phyloP scores from a whole-genome alignment of 2,113 vertebrate species.

The Apteryx mantelli region DNA sequence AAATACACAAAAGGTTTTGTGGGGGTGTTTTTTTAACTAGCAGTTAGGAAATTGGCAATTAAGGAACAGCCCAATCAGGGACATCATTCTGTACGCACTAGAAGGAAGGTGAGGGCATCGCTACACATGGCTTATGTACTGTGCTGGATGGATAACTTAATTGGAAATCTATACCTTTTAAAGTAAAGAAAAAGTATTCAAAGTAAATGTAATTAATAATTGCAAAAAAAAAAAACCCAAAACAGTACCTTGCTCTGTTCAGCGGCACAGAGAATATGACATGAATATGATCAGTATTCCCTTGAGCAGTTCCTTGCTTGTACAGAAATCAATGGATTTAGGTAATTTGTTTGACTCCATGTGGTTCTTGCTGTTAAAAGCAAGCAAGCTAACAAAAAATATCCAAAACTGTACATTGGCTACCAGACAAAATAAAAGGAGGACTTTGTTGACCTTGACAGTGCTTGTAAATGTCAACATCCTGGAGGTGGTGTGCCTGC shows the following conservation, averaged over 20 bases:
- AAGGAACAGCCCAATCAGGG: neutral
- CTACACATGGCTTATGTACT: neutral
- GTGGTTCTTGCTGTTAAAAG: neutral
- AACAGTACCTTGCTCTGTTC: neutral
- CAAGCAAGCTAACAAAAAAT: neutral
- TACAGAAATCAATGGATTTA: neutral
- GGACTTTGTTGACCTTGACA: neutral
- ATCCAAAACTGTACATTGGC: neutral
- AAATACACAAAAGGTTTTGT: neutral
- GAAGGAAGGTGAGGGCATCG: neutral
- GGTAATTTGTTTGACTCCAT: neutral
- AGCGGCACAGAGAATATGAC: neutral
- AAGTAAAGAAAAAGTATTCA: neutral
- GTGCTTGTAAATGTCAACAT: neutral
- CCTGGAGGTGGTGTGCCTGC: neutral
- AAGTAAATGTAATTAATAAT: neutral
- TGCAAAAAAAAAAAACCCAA: neutral
- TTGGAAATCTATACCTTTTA: neutral
- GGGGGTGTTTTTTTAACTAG: neutral
- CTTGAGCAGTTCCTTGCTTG: neutral
- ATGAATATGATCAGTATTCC: neutral
- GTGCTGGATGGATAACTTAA: neutral
- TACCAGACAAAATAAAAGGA: neutral
- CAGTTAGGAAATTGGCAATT: neutral
- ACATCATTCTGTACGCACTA: neutral